Conservation (phyloP, 2,888 invertebrate species). For the Rotaria macrura region DNA sequence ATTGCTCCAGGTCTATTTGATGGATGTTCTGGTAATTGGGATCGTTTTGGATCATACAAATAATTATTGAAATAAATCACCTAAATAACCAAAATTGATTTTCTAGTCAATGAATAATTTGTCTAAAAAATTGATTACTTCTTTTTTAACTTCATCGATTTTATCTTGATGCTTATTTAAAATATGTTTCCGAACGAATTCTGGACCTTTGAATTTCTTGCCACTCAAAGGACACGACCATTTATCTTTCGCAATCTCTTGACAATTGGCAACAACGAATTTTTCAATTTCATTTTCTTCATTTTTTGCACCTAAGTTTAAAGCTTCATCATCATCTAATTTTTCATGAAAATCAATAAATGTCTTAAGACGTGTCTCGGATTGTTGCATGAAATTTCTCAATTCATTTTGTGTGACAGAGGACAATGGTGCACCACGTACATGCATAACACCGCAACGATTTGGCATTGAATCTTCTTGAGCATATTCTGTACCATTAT, state of each 20-base stretch:
- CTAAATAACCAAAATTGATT: not conserved
- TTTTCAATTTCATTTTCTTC: conserved; percentile 66
- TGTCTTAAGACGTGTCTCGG: conserved; percentile 80
- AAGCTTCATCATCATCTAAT: conserved; percentile 63
- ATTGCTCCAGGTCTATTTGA: not conserved
- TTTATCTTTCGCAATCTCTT: conserved; percentile 84
- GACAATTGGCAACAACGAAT: conserved; percentile 85
- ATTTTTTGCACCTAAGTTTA: conserved; percentile 33
- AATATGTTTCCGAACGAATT: conserved; percentile 94
- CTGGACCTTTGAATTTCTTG: conserved; percentile 95
- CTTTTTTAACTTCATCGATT: conserved; percentile 87
- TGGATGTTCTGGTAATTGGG: conserved; percentile 29
- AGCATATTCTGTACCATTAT: conserved; percentile 95
- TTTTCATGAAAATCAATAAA: conserved; percentile 68
- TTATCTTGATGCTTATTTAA: conserved; percentile 93
- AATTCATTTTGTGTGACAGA: conserved; percentile 50
- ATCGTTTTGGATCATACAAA: conserved; percentile 32
- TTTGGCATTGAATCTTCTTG: conserved; percentile 99
- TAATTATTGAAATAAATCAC: conserved; percentile 35
- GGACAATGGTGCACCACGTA: conserved; percentile 62
- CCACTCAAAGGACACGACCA: conserved; percentile 97
- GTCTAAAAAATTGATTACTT: conserved; percentile 54
- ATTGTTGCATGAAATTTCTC: conserved; percentile 55
- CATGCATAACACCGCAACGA: conserved; percentile 93
- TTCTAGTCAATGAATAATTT: not conserved